Evolutionary conservation across 92 coral and sea anemone genomes (phyloP).

Genomic region (Zoanthus sociatus): DNA sequence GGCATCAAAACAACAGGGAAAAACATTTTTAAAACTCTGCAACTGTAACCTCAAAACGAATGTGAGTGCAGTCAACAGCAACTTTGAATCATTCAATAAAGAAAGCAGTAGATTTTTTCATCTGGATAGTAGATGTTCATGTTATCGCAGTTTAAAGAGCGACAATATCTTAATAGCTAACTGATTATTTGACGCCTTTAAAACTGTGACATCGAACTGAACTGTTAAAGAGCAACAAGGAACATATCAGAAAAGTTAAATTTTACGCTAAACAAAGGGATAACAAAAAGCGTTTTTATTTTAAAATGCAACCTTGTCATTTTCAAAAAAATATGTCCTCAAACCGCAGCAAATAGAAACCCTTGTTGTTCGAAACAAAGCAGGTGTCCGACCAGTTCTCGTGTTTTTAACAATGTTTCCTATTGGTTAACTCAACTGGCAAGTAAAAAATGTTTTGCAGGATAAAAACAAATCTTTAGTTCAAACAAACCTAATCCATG

Average conservation of each 20-base stretch:
- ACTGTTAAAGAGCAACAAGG: not conserved
- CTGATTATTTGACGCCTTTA: not conserved
- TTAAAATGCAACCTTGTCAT: slow-evolving; percentile 5
- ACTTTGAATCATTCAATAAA: slow-evolving; percentile 29
- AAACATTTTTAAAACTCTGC: not conserved
- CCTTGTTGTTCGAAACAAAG: slow-evolving; percentile 40
- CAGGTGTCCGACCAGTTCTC: slow-evolving; percentile 75
- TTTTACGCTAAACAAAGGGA: not conserved
- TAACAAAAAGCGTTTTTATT: not conserved
- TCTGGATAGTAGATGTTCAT: not conserved
- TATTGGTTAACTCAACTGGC: not conserved
- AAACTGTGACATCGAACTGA: not conserved
- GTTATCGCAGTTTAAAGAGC: not conserved
- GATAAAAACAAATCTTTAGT: slow-evolving; percentile 24
- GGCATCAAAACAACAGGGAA: not conserved
- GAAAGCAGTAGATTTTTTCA: slow-evolving; percentile 21
- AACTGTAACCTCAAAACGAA: not conserved
- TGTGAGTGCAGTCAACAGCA: not conserved
- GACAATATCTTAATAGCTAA: slow-evolving; percentile 1
- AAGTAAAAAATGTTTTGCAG: slow-evolving; percentile 5
- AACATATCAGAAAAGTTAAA: not conserved
- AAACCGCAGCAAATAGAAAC: slow-evolving; percentile 54
- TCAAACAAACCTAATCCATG: not conserved
- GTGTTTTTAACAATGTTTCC: slow-evolving; percentile 12
- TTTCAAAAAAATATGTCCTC: slow-evolving; percentile 5